Evolutionary conservation across 2,113 vertebrate genomes (phyloP).

Genomic region (Piprites chloris): DNA sequence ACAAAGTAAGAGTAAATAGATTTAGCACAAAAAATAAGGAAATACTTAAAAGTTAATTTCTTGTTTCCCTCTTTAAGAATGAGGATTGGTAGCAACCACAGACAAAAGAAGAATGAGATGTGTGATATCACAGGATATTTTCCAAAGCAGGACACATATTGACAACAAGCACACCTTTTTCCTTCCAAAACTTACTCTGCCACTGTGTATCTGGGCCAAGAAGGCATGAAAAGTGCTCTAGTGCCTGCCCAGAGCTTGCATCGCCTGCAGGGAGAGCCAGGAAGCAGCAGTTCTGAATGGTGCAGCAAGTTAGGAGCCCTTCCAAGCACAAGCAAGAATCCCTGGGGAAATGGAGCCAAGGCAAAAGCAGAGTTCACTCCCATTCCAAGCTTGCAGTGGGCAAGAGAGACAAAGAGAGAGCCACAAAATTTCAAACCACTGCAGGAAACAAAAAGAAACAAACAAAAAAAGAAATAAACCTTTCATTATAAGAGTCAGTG

Average conservation of each 20-base stretch:
- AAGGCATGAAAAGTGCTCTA: not conserved
- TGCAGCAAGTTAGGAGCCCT: not conserved
- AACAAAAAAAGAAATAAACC: not conserved
- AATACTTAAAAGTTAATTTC: not conserved
- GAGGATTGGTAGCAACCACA: accelerated
- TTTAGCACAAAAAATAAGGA: not conserved
- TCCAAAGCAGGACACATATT: not conserved
- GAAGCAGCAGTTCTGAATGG: not conserved
- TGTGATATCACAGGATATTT: not conserved
- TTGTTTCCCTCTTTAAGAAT: not conserved
- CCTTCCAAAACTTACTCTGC: not conserved
- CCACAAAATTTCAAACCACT: not conserved
- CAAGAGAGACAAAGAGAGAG: not conserved
- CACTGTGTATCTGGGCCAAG: not conserved
- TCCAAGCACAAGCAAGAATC: not conserved
- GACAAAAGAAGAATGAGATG: not conserved
- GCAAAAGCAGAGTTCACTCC: not conserved
- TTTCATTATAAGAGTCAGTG: not conserved
- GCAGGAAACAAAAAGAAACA: not conserved
- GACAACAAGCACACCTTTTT: not conserved
- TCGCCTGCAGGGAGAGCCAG: not conserved
- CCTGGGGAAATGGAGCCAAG: not conserved
- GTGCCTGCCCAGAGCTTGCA: not conserved
- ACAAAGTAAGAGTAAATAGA: not conserved
- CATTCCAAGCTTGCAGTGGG: not conserved